Evolutionary conservation across 2,797 vertebrate species (phyloP).

Genomic region (Sciaenops ocellatus): DNA sequence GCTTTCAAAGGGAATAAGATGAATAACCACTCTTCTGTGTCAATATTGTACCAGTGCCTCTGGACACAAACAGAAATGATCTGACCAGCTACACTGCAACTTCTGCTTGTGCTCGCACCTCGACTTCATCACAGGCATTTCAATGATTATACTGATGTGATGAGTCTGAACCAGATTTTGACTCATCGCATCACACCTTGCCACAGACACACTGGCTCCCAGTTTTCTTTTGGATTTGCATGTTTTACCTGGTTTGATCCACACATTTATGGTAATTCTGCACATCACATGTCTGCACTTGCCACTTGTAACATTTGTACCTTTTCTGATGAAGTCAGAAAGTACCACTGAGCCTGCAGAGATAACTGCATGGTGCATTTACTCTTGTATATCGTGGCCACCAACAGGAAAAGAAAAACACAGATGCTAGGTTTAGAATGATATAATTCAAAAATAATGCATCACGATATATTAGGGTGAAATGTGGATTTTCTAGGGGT

Average conservation of each 20-base stretch:
- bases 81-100: not conserved
- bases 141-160: not conserved
- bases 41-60: not conserved
- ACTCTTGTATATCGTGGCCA: not conserved
- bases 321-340: conserved; percentile 19
- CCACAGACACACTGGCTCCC: not conserved
- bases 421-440: not conserved
- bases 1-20: not conserved
- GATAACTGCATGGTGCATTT: not conserved
- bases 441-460: not conserved
- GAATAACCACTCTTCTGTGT: not conserved
- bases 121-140: not conserved
- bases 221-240: not conserved
- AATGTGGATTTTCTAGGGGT: not conserved
- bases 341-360: not conserved
- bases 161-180: not conserved
- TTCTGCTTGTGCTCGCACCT: not conserved
- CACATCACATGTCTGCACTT: not conserved
- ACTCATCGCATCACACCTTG: not conserved
- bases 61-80: not conserved
- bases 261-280: not conserved
- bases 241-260: not conserved
- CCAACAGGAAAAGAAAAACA: not conserved
- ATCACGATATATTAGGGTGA: not conserved
- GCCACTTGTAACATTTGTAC: not conserved